Evolutionary conservation across 2,888 invertebrate genomes (phyloP), one percentile per base, ranked within the genome.

Genomic region (Ellobium chinense): DNA sequence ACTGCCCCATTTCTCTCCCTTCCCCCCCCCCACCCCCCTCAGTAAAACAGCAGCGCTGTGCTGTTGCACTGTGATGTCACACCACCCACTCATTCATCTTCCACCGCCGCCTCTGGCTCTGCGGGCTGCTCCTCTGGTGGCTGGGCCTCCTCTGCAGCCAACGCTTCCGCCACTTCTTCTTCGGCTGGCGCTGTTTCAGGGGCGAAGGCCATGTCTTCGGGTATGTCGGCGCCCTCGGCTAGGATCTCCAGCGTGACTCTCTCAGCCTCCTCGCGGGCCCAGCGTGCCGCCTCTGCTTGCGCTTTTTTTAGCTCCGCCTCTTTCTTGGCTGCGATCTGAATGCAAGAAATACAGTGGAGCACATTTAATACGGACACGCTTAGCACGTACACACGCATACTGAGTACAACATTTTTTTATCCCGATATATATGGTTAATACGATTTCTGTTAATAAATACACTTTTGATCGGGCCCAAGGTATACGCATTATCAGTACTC

Each of bases 241-340:
- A 78, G 24, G 34, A 72, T 70, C 63, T 78, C 78, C 18, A 62
- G 70, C 21, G 72, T 72, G 27, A 78, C 78, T 31, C 78, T 60
- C 63, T 78, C 78, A 29, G 78, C 78, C 34, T 78, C 78, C 37
- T 70, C 70, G 21, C 78, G 7, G 29, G 78, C 78, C 78, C 70
- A 72, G 12, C 69, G 31, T 4, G 78, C 78, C 2, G 78, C 78
- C 27, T 78, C 78, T 2, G 78, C 70, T n/a, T 78, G 56, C 5
- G 68, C 69, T 14, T 58, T 27, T 34, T 58, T 58, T 46, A 27
- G 39, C 14, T 78, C 78, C 7, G 70, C 70, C 46, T 78, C 78
- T 18, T 65, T 60, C 34, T 56, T 78, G 69, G 77, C 77, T 4
- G 58, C 60, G 37, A 77, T 77, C 77, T 77, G 77, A 21, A 46